These are phyloP conservation scores for Ecliptopera silaceata DNA, from an alignment of 2,888 invertebrate genomes.

Conservation along the genomic window DNA sequence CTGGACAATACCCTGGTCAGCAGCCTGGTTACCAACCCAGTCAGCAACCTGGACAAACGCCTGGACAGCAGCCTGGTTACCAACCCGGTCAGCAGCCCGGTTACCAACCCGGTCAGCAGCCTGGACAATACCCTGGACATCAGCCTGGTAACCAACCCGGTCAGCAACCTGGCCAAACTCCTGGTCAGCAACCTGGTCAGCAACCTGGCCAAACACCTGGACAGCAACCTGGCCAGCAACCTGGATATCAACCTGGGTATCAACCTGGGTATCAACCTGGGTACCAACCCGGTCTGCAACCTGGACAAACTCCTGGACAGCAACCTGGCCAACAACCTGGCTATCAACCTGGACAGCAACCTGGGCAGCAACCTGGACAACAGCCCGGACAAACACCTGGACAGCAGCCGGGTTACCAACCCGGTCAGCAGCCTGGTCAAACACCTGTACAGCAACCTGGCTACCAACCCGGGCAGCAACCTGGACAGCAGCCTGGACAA, in stretches of 20 bases:
- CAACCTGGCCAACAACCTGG: not conserved
- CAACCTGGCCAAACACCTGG: constrained; percentile 3
- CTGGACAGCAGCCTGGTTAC: constrained; percentile 27
- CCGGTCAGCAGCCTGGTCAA: not conserved
- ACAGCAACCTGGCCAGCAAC: not conserved
- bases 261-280: not conserved
- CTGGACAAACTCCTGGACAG: constrained; percentile 1
- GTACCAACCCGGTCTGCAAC: constrained; percentile 33
- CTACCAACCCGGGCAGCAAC: not conserved
- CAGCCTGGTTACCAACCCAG: constrained; percentile 38
- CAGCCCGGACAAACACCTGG: not conserved
- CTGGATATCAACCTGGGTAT: constrained; percentile 14
- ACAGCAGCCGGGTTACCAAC: not conserved
- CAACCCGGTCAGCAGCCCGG: constrained; percentile 13
- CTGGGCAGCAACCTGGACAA: not conserved
- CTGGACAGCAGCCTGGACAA: not conserved
- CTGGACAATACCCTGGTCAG: constrained; percentile 16
- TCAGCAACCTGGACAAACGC: constrained; percentile 6
- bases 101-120: not conserved
- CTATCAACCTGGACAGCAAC: constrained; percentile 1
- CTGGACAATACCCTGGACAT: constrained; percentile 21
- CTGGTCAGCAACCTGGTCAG: not conserved
- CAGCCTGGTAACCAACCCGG: constrained; percentile 36
- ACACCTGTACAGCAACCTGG: not conserved
- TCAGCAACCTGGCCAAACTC: not conserved